phyloP scores from a whole-genome alignment of 2,113 vertebrate species.

The Ctenomys sociabilis region DNA sequence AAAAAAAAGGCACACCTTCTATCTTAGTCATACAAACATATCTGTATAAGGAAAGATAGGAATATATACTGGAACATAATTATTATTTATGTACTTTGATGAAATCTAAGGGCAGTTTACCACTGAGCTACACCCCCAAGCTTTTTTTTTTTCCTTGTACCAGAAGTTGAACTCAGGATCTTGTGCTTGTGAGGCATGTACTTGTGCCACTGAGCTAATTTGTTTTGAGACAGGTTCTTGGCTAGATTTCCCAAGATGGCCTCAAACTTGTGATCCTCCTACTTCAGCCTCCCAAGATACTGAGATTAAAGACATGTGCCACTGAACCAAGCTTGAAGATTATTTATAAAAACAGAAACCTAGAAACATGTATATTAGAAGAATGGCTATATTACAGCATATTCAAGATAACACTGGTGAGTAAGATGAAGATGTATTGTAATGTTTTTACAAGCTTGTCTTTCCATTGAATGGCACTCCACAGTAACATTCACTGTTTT shows the following conservation, averaged over 20 bases:
- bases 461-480: not conserved
- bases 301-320: not conserved
- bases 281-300: not conserved
- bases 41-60: not conserved
- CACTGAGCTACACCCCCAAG: not conserved
- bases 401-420: not conserved
- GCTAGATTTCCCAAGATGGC: not conserved
- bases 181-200: too few relatives aligned
- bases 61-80: not conserved
- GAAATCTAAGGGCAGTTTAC: not conserved
- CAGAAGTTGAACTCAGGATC: too few relatives aligned
- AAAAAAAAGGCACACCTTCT: not conserved
- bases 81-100: not conserved
- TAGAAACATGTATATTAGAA: slow-evolving; percentile 5
- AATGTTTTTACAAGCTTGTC: not conserved
- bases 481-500: not conserved
- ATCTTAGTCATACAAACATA: not conserved
- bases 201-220: not conserved
- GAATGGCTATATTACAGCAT: not conserved
- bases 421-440: not conserved
- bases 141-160: not conserved
- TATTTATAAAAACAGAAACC: not conserved
- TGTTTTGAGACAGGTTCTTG: not conserved
- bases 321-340: not conserved
- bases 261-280: not conserved